A percentile compares a stretch with the other conserved stretches of the same genome.
Conservation (phyloP, 2,113 vertebrate species). For the Halcyon senegalensis region DNA sequence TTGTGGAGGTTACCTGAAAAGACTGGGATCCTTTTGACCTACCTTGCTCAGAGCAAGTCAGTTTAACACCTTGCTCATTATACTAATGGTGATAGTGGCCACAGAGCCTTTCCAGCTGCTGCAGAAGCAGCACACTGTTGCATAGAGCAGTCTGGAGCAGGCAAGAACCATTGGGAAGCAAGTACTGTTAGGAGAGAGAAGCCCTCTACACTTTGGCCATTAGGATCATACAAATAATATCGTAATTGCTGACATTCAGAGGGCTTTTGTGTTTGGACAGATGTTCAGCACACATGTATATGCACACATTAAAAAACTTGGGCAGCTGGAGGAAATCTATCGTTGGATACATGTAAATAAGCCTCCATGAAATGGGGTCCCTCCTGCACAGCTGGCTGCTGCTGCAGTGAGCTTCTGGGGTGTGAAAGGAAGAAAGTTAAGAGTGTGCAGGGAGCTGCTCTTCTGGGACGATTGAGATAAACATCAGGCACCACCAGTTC, state of each 20-base stretch:
- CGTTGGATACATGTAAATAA: not conserved
- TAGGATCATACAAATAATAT: slow-evolving; percentile 10
- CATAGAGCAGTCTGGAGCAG: not conserved
- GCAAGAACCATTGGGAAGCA: not conserved
- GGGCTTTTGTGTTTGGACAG: slow-evolving; percentile 39
- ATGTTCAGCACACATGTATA: not conserved
- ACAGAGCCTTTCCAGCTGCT: not conserved
- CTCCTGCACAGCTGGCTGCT: slow-evolving; percentile 8
- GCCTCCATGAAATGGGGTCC: not conserved
- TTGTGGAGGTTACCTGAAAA: not conserved
- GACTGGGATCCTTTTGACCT: not conserved
- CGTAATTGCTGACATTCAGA: not conserved
- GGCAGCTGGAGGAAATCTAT: slow-evolving; percentile 19
- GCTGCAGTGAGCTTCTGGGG: not conserved
- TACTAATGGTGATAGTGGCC: not conserved
- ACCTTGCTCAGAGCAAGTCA: not conserved
- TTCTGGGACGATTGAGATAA: not conserved
- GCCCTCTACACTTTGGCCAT: not conserved
- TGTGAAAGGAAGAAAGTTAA: not conserved
- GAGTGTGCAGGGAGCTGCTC: not conserved
- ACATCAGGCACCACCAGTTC: not conserved
- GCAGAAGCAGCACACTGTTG: not conserved
- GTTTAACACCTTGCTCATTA: fast-evolving
- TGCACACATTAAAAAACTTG: not conserved
- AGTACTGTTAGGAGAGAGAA: not conserved